phyloP scores from a whole-genome alignment of 2,113 vertebrate species.

The Atherinomorus stipes region DNA sequence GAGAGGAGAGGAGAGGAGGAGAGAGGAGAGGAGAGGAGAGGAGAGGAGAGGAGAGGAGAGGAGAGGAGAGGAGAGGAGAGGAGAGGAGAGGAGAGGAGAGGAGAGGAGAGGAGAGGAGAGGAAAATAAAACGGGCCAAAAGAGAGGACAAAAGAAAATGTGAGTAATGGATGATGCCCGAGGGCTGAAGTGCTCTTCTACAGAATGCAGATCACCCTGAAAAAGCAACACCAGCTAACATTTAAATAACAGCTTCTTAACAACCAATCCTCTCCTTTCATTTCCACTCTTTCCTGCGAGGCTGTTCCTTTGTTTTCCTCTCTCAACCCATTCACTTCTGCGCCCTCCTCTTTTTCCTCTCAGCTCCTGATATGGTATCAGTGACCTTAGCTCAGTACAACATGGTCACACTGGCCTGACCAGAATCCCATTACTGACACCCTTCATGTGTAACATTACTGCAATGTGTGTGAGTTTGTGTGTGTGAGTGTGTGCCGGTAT shows the following conservation, averaged over 20 bases:
- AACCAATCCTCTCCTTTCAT: constrained; percentile 11
- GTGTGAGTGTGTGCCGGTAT: constrained; percentile 40
- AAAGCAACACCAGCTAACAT: constrained; percentile 34
- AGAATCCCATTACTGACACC: constrained; percentile 80
- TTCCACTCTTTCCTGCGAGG: background rate
- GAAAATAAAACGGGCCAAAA: constrained; percentile 19
- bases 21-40: constrained; percentile 12
- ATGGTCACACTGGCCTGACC: constrained; percentile 74
- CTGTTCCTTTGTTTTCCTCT: constrained; percentile 45
- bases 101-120: background rate
- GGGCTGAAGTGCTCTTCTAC: constrained; percentile 11
- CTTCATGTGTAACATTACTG: constrained; percentile 80
- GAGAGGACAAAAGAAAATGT: constrained; percentile 17
- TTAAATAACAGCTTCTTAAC: constrained; percentile 34
- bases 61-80: constrained; percentile 7
- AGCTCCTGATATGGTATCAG: constrained; percentile 62
- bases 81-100: constrained; percentile 7
- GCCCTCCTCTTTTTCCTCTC: constrained; percentile 31
- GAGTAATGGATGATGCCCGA: constrained; percentile 37
- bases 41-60: background rate
- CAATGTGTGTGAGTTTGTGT: constrained; percentile 30
- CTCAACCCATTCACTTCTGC: constrained; percentile 24
- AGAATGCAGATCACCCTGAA: constrained; percentile 18
- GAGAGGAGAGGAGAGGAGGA: background rate
- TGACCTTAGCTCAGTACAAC: constrained; percentile 74